phyloP scores from a whole-genome alignment of 2,797 vertebrate genomes.

The Pachyuromys duprasi region DNA sequence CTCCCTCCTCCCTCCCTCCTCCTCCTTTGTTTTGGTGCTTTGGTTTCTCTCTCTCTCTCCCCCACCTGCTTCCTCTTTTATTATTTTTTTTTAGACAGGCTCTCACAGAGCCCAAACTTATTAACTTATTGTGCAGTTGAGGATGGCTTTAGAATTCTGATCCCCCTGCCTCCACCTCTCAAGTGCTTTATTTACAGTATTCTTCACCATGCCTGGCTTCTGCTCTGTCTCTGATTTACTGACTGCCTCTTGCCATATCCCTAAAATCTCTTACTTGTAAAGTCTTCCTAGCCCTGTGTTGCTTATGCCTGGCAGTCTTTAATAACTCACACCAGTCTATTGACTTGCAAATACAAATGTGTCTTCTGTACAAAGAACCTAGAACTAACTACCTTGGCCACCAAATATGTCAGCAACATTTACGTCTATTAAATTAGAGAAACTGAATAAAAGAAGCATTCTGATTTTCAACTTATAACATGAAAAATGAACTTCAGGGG shows the following conservation, averaged over 20 bases:
- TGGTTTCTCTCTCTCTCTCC: background rate
- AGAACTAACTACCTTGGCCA: background rate
- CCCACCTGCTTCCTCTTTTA: background rate
- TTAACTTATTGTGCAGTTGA: background rate
- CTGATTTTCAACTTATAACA: background rate
- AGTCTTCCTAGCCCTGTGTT: background rate
- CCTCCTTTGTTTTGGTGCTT: background rate
- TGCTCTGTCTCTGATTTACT: background rate
- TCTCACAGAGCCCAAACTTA: background rate
- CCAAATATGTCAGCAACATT: background rate
- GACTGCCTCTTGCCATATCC: background rate
- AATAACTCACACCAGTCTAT: background rate
- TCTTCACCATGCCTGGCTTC: no score
- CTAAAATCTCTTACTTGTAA: background rate
- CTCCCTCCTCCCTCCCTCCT: background rate
- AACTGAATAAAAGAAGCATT: background rate
- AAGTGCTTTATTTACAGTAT: background rate
- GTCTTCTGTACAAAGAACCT: background rate
- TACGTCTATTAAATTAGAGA: background rate
- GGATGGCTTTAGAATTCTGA: background rate
- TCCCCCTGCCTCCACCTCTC: background rate
- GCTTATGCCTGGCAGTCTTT: background rate
- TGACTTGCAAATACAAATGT: background rate
- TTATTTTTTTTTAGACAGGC: background rate
- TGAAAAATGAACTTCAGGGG: conserved; percentile 32